These are phyloP conservation scores for Aphidius ervi DNA, from an alignment of 1,140 invertebrate species.

Conservation along the genomic window DNA sequence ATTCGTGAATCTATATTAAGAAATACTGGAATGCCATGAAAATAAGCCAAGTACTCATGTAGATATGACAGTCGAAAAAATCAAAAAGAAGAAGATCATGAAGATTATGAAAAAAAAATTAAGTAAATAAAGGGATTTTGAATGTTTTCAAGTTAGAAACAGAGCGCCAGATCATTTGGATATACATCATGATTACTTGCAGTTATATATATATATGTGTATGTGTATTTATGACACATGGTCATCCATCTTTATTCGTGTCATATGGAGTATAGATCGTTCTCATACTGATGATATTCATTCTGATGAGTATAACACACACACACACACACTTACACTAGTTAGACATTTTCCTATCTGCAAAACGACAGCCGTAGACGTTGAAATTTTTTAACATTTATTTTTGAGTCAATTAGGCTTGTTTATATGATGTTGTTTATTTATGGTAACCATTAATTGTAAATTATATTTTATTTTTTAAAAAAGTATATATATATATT, in stretches of 20 bases:
- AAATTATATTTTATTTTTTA: slow-evolving; percentile 40
- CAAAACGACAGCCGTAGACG: slow-evolving; percentile 15
- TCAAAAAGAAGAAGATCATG: slow-evolving; percentile 5
- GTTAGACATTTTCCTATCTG: no score
- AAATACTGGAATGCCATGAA: slow-evolving; percentile 33
- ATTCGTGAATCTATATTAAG: slow-evolving; percentile 43
- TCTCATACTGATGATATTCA: no score
- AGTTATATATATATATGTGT: slow-evolving; percentile 29
- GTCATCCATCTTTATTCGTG: slow-evolving; percentile 21
- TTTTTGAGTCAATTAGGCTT: slow-evolving; percentile 52
- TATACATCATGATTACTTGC: slow-evolving; percentile 49
- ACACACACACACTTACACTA: no score
- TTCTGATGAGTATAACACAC: no score
- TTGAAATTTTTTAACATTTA: slow-evolving; percentile 36
- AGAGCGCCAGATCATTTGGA: slow-evolving; percentile 51
- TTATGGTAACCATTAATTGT: slow-evolving; percentile 46
- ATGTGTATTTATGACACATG: slow-evolving; percentile 33
- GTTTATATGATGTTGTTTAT: slow-evolving; percentile 49
- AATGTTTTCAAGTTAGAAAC: slow-evolving; percentile 32
- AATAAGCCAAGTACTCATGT: slow-evolving; percentile 30
- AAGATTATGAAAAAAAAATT: not conserved
- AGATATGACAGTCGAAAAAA: slow-evolving; percentile 13
- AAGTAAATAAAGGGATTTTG: slow-evolving; percentile 7
- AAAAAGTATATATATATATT: not conserved
- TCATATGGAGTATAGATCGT: no score